Conservation (phyloP, 35 echinoderm and acorn worm species). For the Ophioderma brevispina region DNA sequence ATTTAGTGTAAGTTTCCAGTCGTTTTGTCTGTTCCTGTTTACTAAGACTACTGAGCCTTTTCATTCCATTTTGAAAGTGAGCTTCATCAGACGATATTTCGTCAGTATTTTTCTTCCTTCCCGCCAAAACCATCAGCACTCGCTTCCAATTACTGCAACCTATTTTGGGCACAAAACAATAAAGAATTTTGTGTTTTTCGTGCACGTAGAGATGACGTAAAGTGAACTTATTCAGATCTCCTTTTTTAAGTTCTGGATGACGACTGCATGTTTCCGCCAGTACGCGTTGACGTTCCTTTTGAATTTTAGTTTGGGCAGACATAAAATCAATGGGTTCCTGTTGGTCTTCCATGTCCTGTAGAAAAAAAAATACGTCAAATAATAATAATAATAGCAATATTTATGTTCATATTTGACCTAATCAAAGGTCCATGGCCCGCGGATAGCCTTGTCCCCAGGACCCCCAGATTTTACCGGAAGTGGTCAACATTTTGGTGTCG, state of each 20-base stretch:
- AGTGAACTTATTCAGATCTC: constrained; percentile 51
- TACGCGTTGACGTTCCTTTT: constrained; percentile 31
- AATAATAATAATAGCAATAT: no score
- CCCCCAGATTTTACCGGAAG: no score
- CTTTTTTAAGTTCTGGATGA: constrained; percentile 55
- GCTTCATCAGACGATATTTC: constrained; percentile 81
- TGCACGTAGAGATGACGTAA: constrained; percentile 80
- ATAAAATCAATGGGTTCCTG: constrained; percentile 47
- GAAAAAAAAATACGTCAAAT: no score
- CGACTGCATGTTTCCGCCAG: constrained; percentile 36
- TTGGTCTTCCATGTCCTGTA: not conserved
- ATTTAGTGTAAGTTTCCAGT: constrained; percentile 81
- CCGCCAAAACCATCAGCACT: constrained; percentile 73
- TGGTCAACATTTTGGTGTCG: no score
- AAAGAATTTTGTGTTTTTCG: constrained; percentile 84
- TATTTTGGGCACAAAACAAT: constrained; percentile 82
- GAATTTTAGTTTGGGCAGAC: constrained; percentile 38
- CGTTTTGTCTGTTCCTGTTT: constrained; percentile 25
- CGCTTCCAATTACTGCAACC: constrained; percentile 95
- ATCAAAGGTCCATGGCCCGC: no score
- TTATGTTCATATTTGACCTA: no score
- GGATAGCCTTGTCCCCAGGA: no score
- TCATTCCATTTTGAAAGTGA: constrained; percentile 87
- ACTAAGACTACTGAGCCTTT: constrained; percentile 53
- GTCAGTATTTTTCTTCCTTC: constrained; percentile 26